These are phyloP conservation scores for Cyclophora punctaria DNA, from an alignment of 2,888 invertebrate genomes.

Conservation along the genomic window DNA sequence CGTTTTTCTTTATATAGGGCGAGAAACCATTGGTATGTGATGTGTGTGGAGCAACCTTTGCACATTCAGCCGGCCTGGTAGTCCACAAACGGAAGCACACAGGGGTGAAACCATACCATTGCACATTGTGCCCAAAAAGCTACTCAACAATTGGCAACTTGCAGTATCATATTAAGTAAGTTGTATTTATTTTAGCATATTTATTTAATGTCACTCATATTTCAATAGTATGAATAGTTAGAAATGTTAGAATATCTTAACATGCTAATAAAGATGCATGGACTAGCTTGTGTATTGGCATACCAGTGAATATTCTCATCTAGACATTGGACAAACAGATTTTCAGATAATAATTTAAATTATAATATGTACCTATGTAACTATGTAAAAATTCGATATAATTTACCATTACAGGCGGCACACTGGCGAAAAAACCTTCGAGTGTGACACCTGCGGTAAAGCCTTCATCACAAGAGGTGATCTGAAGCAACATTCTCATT, in stretches of 20 bases:
- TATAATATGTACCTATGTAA: background rate
- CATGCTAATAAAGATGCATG: background rate
- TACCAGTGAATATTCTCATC: background rate
- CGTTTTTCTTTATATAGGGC: conserved; percentile 36
- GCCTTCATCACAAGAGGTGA: conserved; percentile 65
- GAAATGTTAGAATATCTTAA: too few relatives aligned
- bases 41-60: conserved; percentile 55
- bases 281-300: background rate
- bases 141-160: conserved; percentile 65
- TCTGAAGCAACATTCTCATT: conserved; percentile 56
- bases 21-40: conserved; percentile 63
- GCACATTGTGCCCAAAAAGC: conserved; percentile 54
- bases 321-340: background rate
- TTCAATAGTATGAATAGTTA: too few relatives aligned
- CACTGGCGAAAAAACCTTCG: conserved; percentile 66
- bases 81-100: conserved; percentile 62
- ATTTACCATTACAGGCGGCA: conserved; percentile 47
- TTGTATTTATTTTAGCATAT: background rate
- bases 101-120: conserved; percentile 60
- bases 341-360: background rate
- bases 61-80: conserved; percentile 58
- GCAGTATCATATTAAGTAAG: conserved; percentile 61
- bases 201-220: background rate
- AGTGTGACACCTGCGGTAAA: conserved; percentile 52
- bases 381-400: background rate